Evolutionary conservation across 2,888 invertebrate genomes (phyloP).

Genomic region (Chrysomela aeneicollis): DNA sequence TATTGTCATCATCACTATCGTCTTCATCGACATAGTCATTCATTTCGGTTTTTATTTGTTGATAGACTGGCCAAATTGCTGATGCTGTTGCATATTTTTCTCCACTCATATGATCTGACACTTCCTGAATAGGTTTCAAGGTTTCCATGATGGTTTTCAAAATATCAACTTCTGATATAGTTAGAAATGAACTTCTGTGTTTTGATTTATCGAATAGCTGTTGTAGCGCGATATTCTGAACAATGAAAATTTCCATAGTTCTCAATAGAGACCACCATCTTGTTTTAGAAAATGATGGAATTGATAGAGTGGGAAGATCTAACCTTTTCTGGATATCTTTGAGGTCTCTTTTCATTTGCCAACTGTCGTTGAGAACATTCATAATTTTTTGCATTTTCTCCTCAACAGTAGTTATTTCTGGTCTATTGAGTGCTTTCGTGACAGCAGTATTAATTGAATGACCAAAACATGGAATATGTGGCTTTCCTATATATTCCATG

Average conservation of each 20-base stretch:
- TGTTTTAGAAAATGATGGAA: background rate
- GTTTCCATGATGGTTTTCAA: slow-evolving; percentile 19
- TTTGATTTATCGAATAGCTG: background rate
- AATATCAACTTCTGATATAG: background rate
- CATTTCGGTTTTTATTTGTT: background rate
- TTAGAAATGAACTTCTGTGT: background rate
- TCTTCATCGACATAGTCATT: background rate
- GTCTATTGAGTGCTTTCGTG: background rate
- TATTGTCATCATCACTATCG: too few relatives aligned
- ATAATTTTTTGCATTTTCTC: background rate
- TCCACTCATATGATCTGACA: slow-evolving; percentile 47
- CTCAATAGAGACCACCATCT: background rate
- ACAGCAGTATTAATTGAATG: background rate
- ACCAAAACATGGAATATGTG: background rate
- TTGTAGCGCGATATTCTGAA: background rate
- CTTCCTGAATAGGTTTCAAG: slow-evolving; percentile 47
- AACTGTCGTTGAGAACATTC: background rate
- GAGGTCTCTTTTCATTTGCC: background rate
- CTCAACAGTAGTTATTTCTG: background rate
- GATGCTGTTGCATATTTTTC: slow-evolving; percentile 46
- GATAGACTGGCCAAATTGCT: background rate
- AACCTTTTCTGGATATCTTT: background rate
- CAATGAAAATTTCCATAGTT: background rate
- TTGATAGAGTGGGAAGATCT: background rate
- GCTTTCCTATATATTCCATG: background rate